Evolutionary conservation across 2,888 invertebrate species (phyloP).

Genomic region (Odontocerum albicorne): DNA sequence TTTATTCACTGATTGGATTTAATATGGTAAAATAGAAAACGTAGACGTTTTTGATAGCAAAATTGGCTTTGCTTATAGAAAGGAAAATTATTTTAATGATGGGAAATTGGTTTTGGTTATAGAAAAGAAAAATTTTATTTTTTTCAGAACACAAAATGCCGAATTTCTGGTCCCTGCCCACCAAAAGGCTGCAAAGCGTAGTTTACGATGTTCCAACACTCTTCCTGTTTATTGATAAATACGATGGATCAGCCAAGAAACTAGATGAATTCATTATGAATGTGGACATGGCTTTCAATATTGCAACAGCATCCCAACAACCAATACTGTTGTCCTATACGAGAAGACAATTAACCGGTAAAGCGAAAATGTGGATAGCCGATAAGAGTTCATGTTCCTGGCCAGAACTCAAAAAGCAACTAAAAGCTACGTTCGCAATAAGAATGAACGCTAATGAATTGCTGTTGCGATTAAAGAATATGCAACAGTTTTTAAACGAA

Average conservation of each 20-base stretch:
- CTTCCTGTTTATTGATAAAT: constrained; percentile 9
- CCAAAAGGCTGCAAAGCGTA: too few species aligned
- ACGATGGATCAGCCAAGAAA: constrained; percentile 2
- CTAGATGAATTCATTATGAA: constrained; percentile 7
- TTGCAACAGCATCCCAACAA: neutral
- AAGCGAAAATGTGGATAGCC: constrained; percentile 1
- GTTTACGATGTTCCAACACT: neutral
- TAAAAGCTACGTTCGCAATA: neutral
- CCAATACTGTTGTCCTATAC: constrained; percentile 1
- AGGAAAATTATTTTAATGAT: too few species aligned
- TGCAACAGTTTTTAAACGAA: constrained; percentile 5
- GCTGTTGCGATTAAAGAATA: neutral
- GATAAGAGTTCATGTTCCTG: constrained; percentile 1
- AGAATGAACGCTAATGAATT: constrained; percentile 4
- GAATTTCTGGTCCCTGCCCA: too few species aligned
- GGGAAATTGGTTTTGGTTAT: too few species aligned
- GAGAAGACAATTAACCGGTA: constrained; percentile 8
- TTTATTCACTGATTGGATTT: too few species aligned
- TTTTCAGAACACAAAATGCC: too few species aligned
- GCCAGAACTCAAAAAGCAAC: neutral
- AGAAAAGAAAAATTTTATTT: too few species aligned
- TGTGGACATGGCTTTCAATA: constrained; percentile 4
- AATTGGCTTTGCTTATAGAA: too few species aligned
- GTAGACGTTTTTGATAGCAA: too few species aligned
- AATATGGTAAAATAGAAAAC: too few species aligned